Conservation (phyloP, 2,113 vertebrate genomes). For the Mungos mungo region DNA sequence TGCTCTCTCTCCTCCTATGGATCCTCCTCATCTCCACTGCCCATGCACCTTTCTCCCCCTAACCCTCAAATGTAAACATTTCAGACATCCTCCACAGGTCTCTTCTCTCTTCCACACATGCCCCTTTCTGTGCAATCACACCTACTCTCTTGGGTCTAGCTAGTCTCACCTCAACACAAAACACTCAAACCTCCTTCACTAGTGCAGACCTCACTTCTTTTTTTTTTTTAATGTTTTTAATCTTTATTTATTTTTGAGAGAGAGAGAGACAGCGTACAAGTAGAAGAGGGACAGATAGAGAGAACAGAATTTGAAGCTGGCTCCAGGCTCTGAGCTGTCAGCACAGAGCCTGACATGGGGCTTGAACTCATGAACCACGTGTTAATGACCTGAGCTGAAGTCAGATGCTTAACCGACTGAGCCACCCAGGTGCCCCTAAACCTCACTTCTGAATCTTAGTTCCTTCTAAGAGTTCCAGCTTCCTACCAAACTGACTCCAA, state of each 20-base stretch:
- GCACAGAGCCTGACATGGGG: no score
- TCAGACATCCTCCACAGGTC: rapidly evolving
- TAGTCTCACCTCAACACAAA: neutral
- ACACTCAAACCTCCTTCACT: neutral
- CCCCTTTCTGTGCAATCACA: neutral
- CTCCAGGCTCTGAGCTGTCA: no score
- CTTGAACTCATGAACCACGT: no score
- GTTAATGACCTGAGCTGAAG: no score
- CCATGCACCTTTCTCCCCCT: neutral
- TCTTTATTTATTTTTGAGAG: no score
- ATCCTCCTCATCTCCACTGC: neutral
- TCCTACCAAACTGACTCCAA: neutral
- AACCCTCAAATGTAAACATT: neutral
- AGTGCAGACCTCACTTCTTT: neutral
- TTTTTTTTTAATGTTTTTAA: no score
- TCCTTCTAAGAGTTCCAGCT: neutral
- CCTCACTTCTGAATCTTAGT: neutral
- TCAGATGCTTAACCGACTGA: no score
- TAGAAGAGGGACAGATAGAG: no score
- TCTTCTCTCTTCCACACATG: neutral
- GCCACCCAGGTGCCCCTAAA: no score
- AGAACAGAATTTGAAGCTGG: no score
- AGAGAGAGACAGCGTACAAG: no score
- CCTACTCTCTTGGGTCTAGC: neutral
- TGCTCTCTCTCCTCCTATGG: neutral